Evolutionary conservation across 2,113 vertebrate species (phyloP).

Genomic region (Rhabdornis inornatus): DNA sequence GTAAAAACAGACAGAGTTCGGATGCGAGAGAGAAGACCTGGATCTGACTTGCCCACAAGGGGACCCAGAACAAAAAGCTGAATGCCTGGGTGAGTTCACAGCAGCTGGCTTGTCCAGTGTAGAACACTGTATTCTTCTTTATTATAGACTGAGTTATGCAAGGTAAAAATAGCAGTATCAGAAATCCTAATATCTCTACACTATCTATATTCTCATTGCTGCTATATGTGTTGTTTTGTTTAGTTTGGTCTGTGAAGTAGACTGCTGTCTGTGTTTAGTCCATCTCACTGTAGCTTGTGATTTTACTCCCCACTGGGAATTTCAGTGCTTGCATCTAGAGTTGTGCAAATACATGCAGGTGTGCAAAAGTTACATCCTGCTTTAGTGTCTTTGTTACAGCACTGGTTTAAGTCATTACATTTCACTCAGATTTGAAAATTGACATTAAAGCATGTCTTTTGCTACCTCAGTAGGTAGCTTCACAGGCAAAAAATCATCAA

Average conservation of each 20-base stretch:
- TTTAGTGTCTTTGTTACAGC: not conserved
- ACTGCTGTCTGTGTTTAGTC: not conserved
- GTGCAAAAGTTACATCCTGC: not conserved
- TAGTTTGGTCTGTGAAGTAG: not conserved
- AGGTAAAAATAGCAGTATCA: not conserved
- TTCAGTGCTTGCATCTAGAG: not conserved
- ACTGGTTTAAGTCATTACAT: not conserved
- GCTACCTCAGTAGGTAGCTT: not conserved
- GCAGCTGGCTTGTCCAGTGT: not conserved
- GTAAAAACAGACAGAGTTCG: not conserved
- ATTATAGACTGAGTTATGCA: not conserved
- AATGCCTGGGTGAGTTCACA: slow-evolving; percentile 28
- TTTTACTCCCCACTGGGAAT: not conserved
- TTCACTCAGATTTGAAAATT: not conserved
- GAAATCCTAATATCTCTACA: not conserved
- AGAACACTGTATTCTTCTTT: not conserved
- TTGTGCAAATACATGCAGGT: not conserved
- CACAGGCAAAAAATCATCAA: not conserved
- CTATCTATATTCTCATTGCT: not conserved
- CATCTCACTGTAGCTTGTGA: not conserved
- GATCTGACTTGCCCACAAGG: not conserved
- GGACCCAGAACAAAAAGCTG: not conserved
- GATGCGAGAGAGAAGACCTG: not conserved
- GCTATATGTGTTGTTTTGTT: not conserved
- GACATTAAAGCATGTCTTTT: not conserved